phyloP scores from a whole-genome alignment of 1,140 invertebrate species.

The Caerostris extrusa region DNA sequence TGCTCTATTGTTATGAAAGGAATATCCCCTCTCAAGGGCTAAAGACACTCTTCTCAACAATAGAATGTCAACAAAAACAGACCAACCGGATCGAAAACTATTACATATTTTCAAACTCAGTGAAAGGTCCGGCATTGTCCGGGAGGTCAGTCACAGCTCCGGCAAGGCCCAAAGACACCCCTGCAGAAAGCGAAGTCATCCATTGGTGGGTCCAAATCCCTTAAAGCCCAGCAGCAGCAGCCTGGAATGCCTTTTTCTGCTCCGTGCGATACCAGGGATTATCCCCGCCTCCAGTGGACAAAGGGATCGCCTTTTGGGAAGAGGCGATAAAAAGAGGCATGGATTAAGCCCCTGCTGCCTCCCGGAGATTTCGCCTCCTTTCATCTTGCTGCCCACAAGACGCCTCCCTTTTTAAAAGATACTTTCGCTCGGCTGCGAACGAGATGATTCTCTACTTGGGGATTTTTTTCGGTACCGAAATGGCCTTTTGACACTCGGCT shows the following conservation, averaged over 20 bases:
- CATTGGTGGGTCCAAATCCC: background rate
- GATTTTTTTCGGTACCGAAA: background rate
- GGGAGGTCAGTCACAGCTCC: background rate
- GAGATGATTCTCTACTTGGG: background rate
- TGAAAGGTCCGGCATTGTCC: background rate
- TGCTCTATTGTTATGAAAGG: too few species aligned
- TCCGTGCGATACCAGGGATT: conserved; percentile 49
- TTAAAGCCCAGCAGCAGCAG: background rate
- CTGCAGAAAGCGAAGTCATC: background rate
- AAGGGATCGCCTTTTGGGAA: background rate
- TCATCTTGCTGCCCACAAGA: background rate
- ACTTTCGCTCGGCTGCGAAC: background rate
- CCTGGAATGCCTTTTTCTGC: conserved; percentile 6
- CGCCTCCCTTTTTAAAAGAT: background rate
- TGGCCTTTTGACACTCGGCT: background rate
- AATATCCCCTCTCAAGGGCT: too few species aligned
- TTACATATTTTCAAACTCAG: too few species aligned
- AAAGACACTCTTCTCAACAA: too few species aligned
- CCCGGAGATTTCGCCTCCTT: background rate
- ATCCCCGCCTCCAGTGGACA: conserved; percentile 28
- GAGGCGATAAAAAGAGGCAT: background rate
- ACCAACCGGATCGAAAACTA: too few species aligned
- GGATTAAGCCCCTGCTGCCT: background rate
- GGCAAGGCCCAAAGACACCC: background rate
- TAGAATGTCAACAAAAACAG: too few species aligned